Evolutionary conservation across 2,888 invertebrate genomes (phyloP), one percentile per base, ranked within the genome.

Genomic region (Callosobruchus maculatus): DNA sequence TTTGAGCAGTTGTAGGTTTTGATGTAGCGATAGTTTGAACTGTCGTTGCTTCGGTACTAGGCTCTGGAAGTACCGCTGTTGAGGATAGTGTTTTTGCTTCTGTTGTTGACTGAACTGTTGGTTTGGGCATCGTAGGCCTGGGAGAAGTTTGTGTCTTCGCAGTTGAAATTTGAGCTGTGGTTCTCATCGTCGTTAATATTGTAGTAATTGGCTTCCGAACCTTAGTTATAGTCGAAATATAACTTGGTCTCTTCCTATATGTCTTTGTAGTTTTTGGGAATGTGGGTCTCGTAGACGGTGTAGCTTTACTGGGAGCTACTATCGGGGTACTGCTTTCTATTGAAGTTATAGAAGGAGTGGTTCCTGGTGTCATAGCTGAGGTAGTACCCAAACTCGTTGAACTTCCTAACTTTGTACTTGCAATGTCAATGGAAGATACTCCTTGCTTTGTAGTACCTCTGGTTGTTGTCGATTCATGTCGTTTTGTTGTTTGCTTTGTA

Each of bases 331-430:
- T 20, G 9, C 67, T 67, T 20, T 2, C 5, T 22, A 68, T 20
- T 21, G 67, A 71, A 49, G 20, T 72, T 13, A 70, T 22, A 0
- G 49, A 13, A 68, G 72, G 66, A 20, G 71, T 31, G 2, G n/a
- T 67, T 68, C 26, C 21, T 3, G 71, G 70, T 72, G 26, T 72
- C 9, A 22, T 71, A 66, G 26, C 22, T 22, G 4, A 66, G 68
- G 2, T 68, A 18, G 22, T 68, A 21, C 20, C 21, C 13, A 68
- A 68, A 21, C 21, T 21, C 68, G 21, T 68, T 1, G 22, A 68
- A 20, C 73, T 74, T 7, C 74, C 68, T 30, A 72, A 71, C 70
- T 68, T 70, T 70, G 72, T 22, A 21, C 70, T 73, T 20, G 67
- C 13, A 5, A 21, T 71, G 26, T 74, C 71, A 20, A 18, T 18